A percentile compares a stretch with the other conserved stretches of the same genome.
Evolutionary conservation across 2,797 vertebrate species (phyloP).

Genomic region (Pseudochaenichthys georgianus): DNA sequence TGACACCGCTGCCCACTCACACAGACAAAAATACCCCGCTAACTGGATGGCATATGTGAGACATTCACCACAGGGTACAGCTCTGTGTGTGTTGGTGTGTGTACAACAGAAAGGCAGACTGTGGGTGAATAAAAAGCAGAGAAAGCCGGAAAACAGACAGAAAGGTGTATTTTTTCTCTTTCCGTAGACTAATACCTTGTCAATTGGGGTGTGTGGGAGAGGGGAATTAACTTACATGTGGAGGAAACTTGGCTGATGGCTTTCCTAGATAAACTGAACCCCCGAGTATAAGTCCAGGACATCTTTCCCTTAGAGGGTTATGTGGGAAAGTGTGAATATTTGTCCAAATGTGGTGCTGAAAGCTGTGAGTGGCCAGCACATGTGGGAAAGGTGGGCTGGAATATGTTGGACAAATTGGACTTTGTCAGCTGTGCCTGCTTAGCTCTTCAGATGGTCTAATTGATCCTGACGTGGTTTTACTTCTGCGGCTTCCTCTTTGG

Average conservation of each 20-base stretch:
- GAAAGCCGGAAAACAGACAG: slow-evolving; percentile 53
- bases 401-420: slow-evolving; percentile 80
- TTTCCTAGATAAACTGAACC: slow-evolving; percentile 70
- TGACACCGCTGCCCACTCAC: slow-evolving; percentile 82
- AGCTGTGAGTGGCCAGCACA: slow-evolving; percentile 66
- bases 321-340: slow-evolving; percentile 71
- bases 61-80: slow-evolving; percentile 69
- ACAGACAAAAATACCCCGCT: slow-evolving; percentile 80
- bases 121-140: slow-evolving; percentile 64
- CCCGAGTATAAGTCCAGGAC: slow-evolving; percentile 63
- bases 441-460: slow-evolving; percentile 76
- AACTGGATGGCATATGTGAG: slow-evolving; percentile 82
- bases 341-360: slow-evolving; percentile 73
- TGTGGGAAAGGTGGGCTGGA: slow-evolving; percentile 79
- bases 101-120: slow-evolving; percentile 65
- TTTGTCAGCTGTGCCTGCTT: slow-evolving; percentile 68
- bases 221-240: slow-evolving; percentile 57
- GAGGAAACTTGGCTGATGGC: slow-evolving; percentile 64
- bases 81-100: slow-evolving; percentile 56
- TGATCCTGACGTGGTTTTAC: slow-evolving; percentile 78
- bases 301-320: slow-evolving; percentile 64
- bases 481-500: slow-evolving; percentile 77
- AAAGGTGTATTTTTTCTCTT: slow-evolving; percentile 33
- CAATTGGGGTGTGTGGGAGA: slow-evolving; percentile 18
- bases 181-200: slow-evolving; percentile 59